phyloP scores from a whole-genome alignment of 2,797 vertebrate species.

The Heliangelus exortis region DNA sequence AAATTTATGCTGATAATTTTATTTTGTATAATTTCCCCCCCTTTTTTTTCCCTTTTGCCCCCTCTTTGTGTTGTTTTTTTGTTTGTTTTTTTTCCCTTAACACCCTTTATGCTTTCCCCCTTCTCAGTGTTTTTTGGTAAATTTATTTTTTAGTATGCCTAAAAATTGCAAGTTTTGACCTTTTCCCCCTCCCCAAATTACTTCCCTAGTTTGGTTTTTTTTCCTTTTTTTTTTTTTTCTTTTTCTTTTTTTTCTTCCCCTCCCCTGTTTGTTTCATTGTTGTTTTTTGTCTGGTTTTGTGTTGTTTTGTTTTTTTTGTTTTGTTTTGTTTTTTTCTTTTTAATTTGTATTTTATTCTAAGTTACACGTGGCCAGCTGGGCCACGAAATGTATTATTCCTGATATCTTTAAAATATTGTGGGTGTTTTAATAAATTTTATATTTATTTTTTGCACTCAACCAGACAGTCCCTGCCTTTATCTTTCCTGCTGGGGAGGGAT shows the following conservation, averaged over 20 bases:
- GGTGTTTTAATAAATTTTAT: constrained; percentile 92
- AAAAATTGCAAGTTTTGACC: constrained; percentile 82
- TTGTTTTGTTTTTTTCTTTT: neutral
- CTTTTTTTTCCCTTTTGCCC: neutral
- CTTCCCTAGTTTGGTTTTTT: no score
- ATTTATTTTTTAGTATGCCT: constrained; percentile 84
- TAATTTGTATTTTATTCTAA: constrained; percentile 85
- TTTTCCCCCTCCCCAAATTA: no score
- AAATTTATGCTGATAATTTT: constrained; percentile 88
- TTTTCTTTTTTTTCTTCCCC: no score
- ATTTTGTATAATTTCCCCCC: constrained; percentile 83
- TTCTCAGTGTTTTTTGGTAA: constrained; percentile 74
- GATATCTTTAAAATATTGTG: constrained; percentile 89
- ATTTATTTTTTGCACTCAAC: constrained; percentile 90
- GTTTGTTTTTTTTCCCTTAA: neutral
- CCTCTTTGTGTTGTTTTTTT: constrained; percentile 43
- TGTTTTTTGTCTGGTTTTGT: neutral
- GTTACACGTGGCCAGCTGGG: constrained; percentile 81
- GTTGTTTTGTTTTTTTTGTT: neutral
- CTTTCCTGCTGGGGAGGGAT: no score
- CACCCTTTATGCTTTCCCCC: constrained; percentile 10
- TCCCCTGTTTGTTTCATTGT: no score
- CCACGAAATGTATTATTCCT: constrained; percentile 85
- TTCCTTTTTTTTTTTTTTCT: no score
- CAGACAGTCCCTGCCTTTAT: neutral